Base-by-base conservation (phyloP, 2,797 vertebrate genomes). In the Gymnoscopelus braueri region DNA sequence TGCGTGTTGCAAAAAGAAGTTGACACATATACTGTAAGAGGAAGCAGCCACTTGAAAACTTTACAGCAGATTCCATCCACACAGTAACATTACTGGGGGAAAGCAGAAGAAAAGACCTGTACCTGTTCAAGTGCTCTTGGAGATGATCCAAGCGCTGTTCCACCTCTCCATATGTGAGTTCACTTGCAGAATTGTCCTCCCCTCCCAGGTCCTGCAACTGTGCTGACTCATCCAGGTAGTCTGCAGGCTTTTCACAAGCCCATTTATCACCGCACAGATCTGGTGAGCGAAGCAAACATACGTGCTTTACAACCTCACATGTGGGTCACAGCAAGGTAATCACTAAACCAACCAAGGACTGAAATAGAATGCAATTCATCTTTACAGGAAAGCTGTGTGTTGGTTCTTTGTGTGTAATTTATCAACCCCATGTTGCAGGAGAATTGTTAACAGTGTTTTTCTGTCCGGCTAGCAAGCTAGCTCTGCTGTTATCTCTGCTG, bases 81-180 rank as follows among this genome's bases (percentile, higher is more conserved):
- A 35, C 32, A 44, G 39, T 44, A 44, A 10, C 39, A 44, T 44
- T 10, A 44, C 39, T 9, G 39, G 39, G 39, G 39, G 9, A 7
- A 44, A 44, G 39, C 39, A 44, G 39, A 1, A 44, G 39, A 44
- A 54, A 23, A 23, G 6, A 54, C n/a, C 2, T 54, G 23, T 93
- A 99, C 98, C 98, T 98, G 96, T 96, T 99, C 74, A 99, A 94
- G 72, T 99, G 98, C 56, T 98, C 95, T 79, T 99, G 98, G 72
- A 99, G 96, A 81, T 97, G 92, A 94, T 97, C 96, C 83, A 99
- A 82, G 82, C 97, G 95, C 84, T 98, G 97, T 75, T 99, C 97
- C 86, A 99, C 95, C 91, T 99, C 98, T 55, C 96, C 96, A 0
- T 97, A 98, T 3, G 96, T 96, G 84, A 98, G 93, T 72, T 99